Conservation (phyloP, 1,140 invertebrate species). For the Druon quercuslanigerum region DNA sequence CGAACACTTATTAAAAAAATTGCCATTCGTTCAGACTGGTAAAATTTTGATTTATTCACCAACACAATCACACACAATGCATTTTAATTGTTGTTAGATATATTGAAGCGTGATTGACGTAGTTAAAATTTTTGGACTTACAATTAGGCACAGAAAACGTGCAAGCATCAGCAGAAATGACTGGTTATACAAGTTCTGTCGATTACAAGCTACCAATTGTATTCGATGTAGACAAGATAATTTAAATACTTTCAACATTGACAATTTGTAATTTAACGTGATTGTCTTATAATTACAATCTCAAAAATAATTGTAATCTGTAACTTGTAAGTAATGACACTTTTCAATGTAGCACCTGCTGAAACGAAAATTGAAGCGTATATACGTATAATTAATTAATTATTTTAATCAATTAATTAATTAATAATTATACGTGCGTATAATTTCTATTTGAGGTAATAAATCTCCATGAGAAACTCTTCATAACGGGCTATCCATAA, state of each 20-base stretch:
- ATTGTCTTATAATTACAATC: slow-evolving; percentile 1
- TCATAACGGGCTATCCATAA: too few relatives aligned
- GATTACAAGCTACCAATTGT: not conserved
- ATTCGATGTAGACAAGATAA: not conserved
- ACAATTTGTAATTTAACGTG: not conserved
- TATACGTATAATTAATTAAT: too few relatives aligned
- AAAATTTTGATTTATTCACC: not conserved
- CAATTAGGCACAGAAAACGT: not conserved
- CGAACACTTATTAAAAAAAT: not conserved
- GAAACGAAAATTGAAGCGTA: too few relatives aligned
- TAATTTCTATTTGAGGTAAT: too few relatives aligned
- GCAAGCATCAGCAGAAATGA: not conserved
- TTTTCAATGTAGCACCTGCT: too few relatives aligned
- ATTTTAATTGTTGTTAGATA: not conserved
- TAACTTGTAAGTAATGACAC: too few relatives aligned
- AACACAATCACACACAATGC: not conserved
- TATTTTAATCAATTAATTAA: too few relatives aligned
- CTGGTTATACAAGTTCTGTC: not conserved
- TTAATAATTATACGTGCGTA: too few relatives aligned
- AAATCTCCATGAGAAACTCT: too few relatives aligned
- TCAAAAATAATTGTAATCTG: not conserved
- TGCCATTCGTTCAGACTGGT: slow-evolving; percentile 4
- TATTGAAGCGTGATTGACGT: slow-evolving; percentile 7
- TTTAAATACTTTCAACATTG: slow-evolving; percentile 10
- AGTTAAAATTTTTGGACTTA: slow-evolving; percentile 21